Base-by-base conservation (phyloP, 2,888 invertebrate species). In the Limnephilus auricula region DNA sequence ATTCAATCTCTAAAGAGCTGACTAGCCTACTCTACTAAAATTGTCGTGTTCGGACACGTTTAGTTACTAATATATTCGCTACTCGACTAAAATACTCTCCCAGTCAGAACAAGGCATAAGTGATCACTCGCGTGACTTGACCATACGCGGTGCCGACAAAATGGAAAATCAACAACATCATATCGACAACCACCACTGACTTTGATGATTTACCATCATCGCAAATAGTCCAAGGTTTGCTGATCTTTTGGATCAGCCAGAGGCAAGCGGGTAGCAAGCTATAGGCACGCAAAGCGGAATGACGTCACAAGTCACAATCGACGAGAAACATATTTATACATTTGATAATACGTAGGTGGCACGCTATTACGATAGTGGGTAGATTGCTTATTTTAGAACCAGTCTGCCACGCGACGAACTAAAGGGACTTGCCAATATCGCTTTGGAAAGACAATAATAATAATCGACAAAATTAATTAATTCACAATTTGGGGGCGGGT, bases 221-320 rank as follows among this genome's bases (percentile, higher is more conserved):
- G 82, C 34, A 82, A 82, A 82, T 82, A 34, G 82, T 37, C 82
- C 82, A 82, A 82, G 82, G 82, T 82, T 82, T 34, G 34, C 34
- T 25, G 65, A 65, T 82, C 82, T 34, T 34, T 82, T 25, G 34
- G 34, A 82, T 34, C 34, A 4, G 25, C 34, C 34, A 34, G 12
- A 10, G 2, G 40, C 10, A 10, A 40, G 40, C 12, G 12, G 40
- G 0, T 10, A 37, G 37, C 37, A 9, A 40, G 12, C 10, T 40
- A 2, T 10, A 1, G 6, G 34, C 82, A 82, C 82, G 82, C 82
- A 34, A 37, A 13, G 25, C 34, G 32, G 82, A 6, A 25, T 82
- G 82, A 82, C 82, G 82, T 82, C 82, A 82, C 82, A 15, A 37
- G 2, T n/a, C n/a, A n/a, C 37, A 37, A 5, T 40, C 32, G 82